These are phyloP conservation scores for Gryon sp. DNA, from an alignment of 1,140 invertebrate genomes.

Conservation along the genomic window DNA sequence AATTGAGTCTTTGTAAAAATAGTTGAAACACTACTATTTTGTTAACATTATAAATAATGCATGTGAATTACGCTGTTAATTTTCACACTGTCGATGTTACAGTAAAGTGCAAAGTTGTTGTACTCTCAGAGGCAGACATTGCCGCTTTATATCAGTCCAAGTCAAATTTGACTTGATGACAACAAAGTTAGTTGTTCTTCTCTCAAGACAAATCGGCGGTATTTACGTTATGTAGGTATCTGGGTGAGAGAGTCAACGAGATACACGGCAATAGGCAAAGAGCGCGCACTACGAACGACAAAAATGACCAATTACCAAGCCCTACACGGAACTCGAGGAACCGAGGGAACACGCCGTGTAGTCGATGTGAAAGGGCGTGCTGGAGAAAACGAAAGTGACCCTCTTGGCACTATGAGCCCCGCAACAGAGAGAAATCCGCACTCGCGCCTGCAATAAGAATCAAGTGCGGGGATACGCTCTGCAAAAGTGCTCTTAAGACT, in stretches of 20 bases:
- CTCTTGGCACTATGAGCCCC: constrained; percentile 21
- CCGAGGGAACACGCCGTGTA: constrained; percentile 24
- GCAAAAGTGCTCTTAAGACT: no score
- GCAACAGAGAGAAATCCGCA: constrained; percentile 28
- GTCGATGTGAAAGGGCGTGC: constrained; percentile 51
- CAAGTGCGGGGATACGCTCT: no score
- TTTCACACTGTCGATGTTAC: no score
- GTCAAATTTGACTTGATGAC: constrained; percentile 36
- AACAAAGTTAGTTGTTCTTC: constrained; percentile 58
- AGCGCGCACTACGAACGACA: constrained; percentile 23
- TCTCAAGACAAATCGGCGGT: constrained; percentile 59
- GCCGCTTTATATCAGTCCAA: no score
- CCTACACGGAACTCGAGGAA: constrained; percentile 47
- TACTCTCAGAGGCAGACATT: no score
- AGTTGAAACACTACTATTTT: no score
- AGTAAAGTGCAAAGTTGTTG: constrained; percentile 59
- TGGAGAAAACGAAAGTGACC: constrained; percentile 63
- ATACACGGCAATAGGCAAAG: constrained; percentile 30
- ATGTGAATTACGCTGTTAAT: no score
- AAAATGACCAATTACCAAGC: constrained; percentile 64
- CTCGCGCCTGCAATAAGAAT: constrained; percentile 9
- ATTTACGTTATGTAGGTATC: constrained; percentile 65
- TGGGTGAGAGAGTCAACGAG: constrained; percentile 57
- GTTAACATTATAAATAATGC: no score
- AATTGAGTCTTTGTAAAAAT: no score